A percentile compares a stretch with the other conserved stretches of the same genome.
These are phyloP conservation scores for Mythimna lalbum DNA, from an alignment of 2,888 invertebrate species.

Conservation along the genomic window DNA sequence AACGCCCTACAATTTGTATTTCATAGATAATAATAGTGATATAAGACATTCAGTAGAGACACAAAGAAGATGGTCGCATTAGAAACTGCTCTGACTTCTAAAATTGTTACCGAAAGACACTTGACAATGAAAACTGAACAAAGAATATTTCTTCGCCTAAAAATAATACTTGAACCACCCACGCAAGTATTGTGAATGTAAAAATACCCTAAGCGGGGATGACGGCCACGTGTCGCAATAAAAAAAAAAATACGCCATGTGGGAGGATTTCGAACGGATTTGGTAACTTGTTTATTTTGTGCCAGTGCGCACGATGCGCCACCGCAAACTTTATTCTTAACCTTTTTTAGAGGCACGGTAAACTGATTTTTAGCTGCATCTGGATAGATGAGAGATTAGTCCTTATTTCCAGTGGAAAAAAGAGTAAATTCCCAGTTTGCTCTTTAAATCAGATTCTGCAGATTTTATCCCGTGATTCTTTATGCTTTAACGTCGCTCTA, in stretches of 20 bases:
- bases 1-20: neutral
- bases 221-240: constrained; percentile 61
- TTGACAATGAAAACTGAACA: constrained; percentile 39
- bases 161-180: constrained; percentile 53
- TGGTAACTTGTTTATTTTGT: constrained; percentile 67
- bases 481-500: neutral
- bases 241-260: constrained; percentile 56
- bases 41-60: too few relatives aligned
- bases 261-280: constrained; percentile 61
- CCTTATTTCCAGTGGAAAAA: neutral
- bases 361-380: neutral
- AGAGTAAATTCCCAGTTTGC: too few relatives aligned
- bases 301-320: constrained; percentile 38
- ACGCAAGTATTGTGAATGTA: constrained; percentile 59
- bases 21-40: neutral
- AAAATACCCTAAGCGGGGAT: constrained; percentile 77
- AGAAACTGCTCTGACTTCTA: constrained; percentile 8
- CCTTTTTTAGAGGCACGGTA: constrained; percentile 8
- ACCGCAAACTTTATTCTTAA: constrained; percentile 55
- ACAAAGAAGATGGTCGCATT: neutral
- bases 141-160: constrained; percentile 17
- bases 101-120: constrained; percentile 12
- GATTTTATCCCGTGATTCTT: neutral
- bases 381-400: neutral
- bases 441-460: neutral